Evolutionary conservation across 2,888 invertebrate genomes (phyloP).

Genomic region (Drosophila prostipennis): DNA sequence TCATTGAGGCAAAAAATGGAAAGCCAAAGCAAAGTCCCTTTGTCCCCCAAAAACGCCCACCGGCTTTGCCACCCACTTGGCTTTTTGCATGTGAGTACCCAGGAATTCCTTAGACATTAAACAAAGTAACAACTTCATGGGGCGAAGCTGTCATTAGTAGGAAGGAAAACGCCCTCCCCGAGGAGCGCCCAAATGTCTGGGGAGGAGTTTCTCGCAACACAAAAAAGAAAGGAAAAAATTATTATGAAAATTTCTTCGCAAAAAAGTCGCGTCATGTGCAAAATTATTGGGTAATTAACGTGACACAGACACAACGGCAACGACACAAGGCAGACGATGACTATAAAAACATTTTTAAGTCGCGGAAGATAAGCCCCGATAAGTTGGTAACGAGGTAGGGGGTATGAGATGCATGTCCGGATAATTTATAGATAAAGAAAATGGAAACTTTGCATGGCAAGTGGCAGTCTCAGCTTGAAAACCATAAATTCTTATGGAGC

Average conservation of each 20-base stretch:
- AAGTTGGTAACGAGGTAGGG: constrained; percentile 6
- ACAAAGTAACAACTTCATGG: constrained; percentile 76
- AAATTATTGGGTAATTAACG: constrained; percentile 75
- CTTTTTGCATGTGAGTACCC: constrained; percentile 41
- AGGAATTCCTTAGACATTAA: constrained; percentile 63
- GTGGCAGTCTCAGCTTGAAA: constrained; percentile 30
- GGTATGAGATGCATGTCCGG: constrained; percentile 51
- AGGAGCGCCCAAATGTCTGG: constrained; percentile 63
- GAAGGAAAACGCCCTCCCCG: constrained; percentile 49
- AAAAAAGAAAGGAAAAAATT: constrained; percentile 19
- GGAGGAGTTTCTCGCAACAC: constrained; percentile 22
- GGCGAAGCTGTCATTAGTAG: constrained; percentile 59
- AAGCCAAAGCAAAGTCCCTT: constrained; percentile 41
- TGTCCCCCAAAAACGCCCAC: neutral
- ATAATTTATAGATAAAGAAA: constrained; percentile 70
- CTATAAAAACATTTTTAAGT: constrained; percentile 44
- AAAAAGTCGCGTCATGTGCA: constrained; percentile 73
- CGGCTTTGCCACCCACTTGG: neutral
- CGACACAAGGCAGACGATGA: constrained; percentile 37
- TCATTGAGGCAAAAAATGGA: constrained; percentile 76
- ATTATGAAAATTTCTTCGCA: constrained; percentile 57
- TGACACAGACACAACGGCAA: constrained; percentile 44
- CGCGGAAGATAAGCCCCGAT: constrained; percentile 32
- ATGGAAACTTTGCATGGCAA: constrained; percentile 47
- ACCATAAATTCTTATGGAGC: constrained; percentile 36